Evolutionary conservation across 2,797 vertebrate genomes (phyloP).

Genomic region (Silurus lanzhouensis): DNA sequence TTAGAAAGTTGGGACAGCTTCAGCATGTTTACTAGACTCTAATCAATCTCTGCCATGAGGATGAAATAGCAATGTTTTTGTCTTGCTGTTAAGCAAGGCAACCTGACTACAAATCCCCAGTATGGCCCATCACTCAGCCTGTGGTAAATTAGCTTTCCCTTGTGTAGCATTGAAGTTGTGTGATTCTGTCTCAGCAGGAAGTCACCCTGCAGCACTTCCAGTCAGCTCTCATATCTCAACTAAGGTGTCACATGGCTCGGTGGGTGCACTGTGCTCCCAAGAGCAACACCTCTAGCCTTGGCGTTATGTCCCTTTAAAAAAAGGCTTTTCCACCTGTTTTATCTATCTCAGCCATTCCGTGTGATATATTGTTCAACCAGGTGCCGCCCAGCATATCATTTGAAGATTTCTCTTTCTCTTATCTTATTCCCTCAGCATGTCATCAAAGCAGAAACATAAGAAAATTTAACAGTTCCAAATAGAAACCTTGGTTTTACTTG

Average conservation of each 20-base stretch:
- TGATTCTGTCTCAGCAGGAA: slow-evolving; percentile 67
- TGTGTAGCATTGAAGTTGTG: slow-evolving; percentile 70
- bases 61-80: slow-evolving; percentile 50
- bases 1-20: slow-evolving; percentile 29
- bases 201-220: slow-evolving; percentile 58
- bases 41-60: slow-evolving; percentile 46
- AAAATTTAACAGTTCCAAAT: slow-evolving; percentile 22
- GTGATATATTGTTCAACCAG: slow-evolving; percentile 28
- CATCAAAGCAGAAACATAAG: slow-evolving; percentile 23
- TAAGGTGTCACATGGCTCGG: slow-evolving; percentile 64
- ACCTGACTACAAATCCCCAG: slow-evolving; percentile 57
- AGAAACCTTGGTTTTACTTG: slow-evolving; percentile 8
- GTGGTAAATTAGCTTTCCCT: slow-evolving; percentile 74
- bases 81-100: slow-evolving; percentile 50
- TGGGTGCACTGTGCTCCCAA: slow-evolving; percentile 58
- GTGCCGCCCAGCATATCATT: slow-evolving; percentile 10
- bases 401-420: slow-evolving; percentile 36
- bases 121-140: slow-evolving; percentile 63
- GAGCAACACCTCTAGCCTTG: slow-evolving; percentile 58
- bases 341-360: slow-evolving; percentile 40
- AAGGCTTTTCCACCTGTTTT: slow-evolving; percentile 45
- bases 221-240: slow-evolving; percentile 71
- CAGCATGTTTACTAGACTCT: slow-evolving; percentile 29
- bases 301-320: slow-evolving; percentile 63
- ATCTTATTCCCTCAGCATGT: slow-evolving; percentile 35